Base-by-base conservation (phyloP, 2,113 vertebrate species). In the Scomber japonicus region DNA sequence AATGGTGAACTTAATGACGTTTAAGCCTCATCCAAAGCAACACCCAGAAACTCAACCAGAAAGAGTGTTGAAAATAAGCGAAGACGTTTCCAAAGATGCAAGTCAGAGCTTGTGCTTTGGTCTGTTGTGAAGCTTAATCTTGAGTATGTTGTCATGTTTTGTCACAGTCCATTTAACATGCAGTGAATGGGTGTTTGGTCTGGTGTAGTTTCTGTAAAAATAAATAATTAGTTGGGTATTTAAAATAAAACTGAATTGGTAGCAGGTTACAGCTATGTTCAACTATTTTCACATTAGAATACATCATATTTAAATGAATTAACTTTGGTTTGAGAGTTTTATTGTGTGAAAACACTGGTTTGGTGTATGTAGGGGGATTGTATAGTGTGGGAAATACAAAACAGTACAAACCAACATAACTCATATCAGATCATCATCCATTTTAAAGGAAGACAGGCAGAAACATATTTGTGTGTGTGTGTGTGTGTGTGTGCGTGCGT, bases 31-130 rank as follows among this genome's bases (percentile, higher is more conserved):
- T 67, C 51, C 77, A 68, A 80, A 70, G 56, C 86, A 88, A 84
- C 85, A 87, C 86, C 83, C 80, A 75, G 71, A 90, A 88, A 89
- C 85, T 51, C 64, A 24, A 88, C 83, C 88, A 85, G 88, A 90
- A 81, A 84, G 82, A 81, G 48, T 15, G 62, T 44, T 30, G 69
- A 71, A 87, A 85, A 81, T 69, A 73, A 66, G 63, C 56, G 50
- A 60, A 84, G 61, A 79, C 40, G 3, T 82, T 86, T 86, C 64
- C 63, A 73, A 46, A 50, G 35, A 54, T 57, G 53, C 89, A 87
- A 84, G 89, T 89, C 88, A 30, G 21, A 85, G 78, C 89, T 78
- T 92, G 92, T 63, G 62, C 67, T 79, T 44, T 19, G 67, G 75
- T 75, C 44, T 15, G 54, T 59, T 70, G 46, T 75, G 65, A 80